These are phyloP conservation scores for Ectropis grisescens DNA, from an alignment of 1,140 invertebrate genomes.

Conservation along the genomic window DNA sequence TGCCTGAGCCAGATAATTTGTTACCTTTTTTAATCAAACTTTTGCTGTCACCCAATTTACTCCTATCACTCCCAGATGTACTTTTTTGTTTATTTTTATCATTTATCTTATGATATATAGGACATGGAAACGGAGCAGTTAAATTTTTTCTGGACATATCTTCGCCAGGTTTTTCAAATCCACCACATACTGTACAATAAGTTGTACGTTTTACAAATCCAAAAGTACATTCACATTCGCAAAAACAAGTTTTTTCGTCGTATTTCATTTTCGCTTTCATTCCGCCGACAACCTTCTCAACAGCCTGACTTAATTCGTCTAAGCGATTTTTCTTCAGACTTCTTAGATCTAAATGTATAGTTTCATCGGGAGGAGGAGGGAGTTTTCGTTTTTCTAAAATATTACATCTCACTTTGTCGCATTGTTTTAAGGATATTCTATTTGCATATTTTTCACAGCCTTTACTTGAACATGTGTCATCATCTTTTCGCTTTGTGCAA, in stretches of 20 bases:
- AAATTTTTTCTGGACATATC: conserved; percentile 21
- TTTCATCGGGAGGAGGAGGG: conserved; percentile 24
- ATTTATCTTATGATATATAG: conserved; percentile 46
- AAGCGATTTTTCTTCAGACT: conserved; percentile 31
- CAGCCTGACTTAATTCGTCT: conserved; percentile 15
- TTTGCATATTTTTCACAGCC: too few species aligned
- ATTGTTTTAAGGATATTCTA: too few species aligned
- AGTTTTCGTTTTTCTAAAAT: conserved; percentile 14
- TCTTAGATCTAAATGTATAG: conserved; percentile 30
- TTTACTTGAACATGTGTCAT: too few species aligned
- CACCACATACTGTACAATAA: conserved; percentile 48
- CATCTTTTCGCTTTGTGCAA: too few species aligned
- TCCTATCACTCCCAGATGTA: conserved; percentile 39
- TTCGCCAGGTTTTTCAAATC: conserved; percentile 42
- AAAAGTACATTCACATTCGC: conserved; percentile 54
- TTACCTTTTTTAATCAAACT: conserved; percentile 22
- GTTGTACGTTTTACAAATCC: conserved; percentile 50
- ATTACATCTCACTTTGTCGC: too few species aligned
- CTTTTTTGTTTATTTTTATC: conserved; percentile 49
- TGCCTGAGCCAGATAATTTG: conserved; percentile 27
- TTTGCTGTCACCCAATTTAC: conserved; percentile 24
- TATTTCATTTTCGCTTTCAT: conserved; percentile 36
- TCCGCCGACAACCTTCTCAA: conserved; percentile 32
- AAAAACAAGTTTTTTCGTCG: conserved; percentile 42
- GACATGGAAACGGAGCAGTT: conserved; percentile 36